phyloP scores from a whole-genome alignment of 30 jellyfish, hydroid and myxozoan species.

The Aurelia coerulea region DNA sequence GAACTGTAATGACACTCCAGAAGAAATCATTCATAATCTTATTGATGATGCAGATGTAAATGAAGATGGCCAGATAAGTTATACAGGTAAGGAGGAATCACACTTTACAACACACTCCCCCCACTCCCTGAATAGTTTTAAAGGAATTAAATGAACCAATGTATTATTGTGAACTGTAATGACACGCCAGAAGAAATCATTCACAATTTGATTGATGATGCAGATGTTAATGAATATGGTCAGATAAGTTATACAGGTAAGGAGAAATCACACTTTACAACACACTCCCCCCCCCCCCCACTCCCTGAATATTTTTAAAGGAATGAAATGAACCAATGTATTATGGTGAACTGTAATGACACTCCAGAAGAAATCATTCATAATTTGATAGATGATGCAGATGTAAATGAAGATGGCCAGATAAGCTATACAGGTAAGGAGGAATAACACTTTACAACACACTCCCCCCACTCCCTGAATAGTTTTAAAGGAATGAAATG shows the following conservation, averaged over 20 bases:
- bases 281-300: background rate
- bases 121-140: background rate
- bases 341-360: conserved; percentile 7
- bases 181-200: too few species aligned
- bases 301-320: background rate
- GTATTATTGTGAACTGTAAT: background rate
- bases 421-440: conserved; percentile 21
- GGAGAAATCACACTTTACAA: background rate
- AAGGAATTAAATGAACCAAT: conserved; percentile 24
- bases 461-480: too few species aligned
- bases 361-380: conserved; percentile 72
- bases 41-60: conserved; percentile 84
- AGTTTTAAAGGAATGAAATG: too few species aligned
- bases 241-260: conserved; percentile 65
- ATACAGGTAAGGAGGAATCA: too few species aligned
- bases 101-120: too few species aligned
- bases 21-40: conserved; percentile 68
- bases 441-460: too few species aligned
- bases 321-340: background rate
- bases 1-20: conserved; percentile 49
- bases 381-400: conserved; percentile 80
- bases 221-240: too few species aligned
- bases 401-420: conserved; percentile 87
- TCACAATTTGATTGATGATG: too few species aligned
- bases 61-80: conserved; percentile 86